Base-by-base conservation (phyloP, 2,888 invertebrate species). In the Mamestra brassicae region DNA sequence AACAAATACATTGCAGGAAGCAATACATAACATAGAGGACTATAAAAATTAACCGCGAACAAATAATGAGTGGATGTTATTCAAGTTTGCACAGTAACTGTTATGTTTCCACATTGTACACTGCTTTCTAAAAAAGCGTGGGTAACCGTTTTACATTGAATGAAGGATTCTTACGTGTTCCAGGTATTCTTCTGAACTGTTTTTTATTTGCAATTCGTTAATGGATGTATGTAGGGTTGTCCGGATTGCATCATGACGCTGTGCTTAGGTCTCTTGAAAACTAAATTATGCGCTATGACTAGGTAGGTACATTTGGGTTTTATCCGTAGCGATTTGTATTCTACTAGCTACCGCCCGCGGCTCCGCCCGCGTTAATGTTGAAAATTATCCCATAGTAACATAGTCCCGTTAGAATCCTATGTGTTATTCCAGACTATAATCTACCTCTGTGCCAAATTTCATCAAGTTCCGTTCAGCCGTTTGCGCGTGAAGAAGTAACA, bases 111-210 rank as follows among this genome's bases (percentile, higher is more conserved):
- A 85, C 83, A 60, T 71, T 72, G 71, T 76, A 90, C 90, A 91
- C 91, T 91, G 88, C 85, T 81, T 85, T 83, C 80, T 85, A 87
- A 88, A 91, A 90, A 90, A 89, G 82, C 90, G 90, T 91, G 91
- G 86, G 89, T 81, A 85, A 78, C 78, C 76, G 78, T 78, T 88
- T 89, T 81, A 84, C 86, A 85, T 88, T 83, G 81, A 88, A 89
- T 88, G 79, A 72, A 84, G 85, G 85, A 85, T 84, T 87, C 85
- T 80, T 80, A 78, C 55, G 34, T 77, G 71, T 86, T 81, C 87
- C 81, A 81, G 71, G 87, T 82, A 83, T 76, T 75, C 62, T 71
- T 71, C 66, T 45, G 73, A 74, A 71, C 60, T 63, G 42, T 64
- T 86, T 87, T 87, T 87, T 87, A 66, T 81, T 72, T 60, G 26